These are phyloP conservation scores for Papilio gigon DNA, from an alignment of 2,888 invertebrate genomes.

Conservation along the genomic window DNA sequence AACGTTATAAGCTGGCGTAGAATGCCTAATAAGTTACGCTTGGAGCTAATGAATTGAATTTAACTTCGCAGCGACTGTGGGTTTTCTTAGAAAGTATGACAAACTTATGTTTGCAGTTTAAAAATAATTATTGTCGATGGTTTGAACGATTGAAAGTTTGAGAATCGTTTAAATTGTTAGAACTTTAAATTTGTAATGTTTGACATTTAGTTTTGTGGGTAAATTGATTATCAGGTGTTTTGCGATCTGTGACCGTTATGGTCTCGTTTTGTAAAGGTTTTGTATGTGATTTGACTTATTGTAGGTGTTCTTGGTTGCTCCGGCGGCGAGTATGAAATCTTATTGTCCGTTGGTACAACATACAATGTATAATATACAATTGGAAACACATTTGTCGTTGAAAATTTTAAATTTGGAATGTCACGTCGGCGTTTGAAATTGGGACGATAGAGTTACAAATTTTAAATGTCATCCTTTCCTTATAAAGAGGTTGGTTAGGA, in stretches of 20 bases:
- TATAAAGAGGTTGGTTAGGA: too few species aligned
- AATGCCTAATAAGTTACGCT: constrained; percentile 68
- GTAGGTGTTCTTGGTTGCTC: constrained; percentile 45
- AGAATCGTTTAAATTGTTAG: constrained; percentile 42
- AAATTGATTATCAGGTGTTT: constrained; percentile 73
- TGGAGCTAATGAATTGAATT: constrained; percentile 66
- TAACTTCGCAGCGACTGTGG: constrained; percentile 52
- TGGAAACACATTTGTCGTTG: neutral
- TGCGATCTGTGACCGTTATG: constrained; percentile 45
- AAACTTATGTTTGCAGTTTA: constrained; percentile 46
- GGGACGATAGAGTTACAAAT: neutral
- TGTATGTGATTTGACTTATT: constrained; percentile 49
- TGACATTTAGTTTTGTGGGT: constrained; percentile 61
- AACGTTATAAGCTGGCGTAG: constrained; percentile 46
- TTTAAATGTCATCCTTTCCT: too few species aligned
- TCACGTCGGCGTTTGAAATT: constrained; percentile 21
- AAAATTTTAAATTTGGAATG: constrained; percentile 16
- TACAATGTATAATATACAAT: constrained; percentile 30
- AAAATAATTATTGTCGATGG: constrained; percentile 6
- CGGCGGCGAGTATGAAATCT: constrained; percentile 51
- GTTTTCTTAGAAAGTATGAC: constrained; percentile 60
- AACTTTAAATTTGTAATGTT: constrained; percentile 47
- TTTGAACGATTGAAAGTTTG: constrained; percentile 19
- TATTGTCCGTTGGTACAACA: constrained; percentile 41
- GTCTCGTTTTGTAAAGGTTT: constrained; percentile 48